Evolutionary conservation across 2,888 invertebrate genomes (phyloP).

Genomic region (Perdita meconis): DNA sequence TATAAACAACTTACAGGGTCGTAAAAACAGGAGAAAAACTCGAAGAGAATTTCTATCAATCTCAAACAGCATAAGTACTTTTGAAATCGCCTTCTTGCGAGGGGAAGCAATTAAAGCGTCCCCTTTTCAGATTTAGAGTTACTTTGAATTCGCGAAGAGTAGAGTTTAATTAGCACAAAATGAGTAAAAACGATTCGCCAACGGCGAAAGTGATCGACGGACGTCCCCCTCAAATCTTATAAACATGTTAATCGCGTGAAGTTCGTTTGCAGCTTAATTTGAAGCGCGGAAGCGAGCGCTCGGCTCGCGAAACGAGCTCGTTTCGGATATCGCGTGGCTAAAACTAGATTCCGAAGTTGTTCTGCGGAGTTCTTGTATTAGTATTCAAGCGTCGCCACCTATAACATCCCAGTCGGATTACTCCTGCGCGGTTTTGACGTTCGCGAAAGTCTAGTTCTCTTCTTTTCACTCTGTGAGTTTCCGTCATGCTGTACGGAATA

Average conservation of each 20-base stretch:
- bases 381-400: conserved; percentile 29
- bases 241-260: conserved; percentile 35
- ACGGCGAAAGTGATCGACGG: background rate
- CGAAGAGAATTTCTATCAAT: too few species aligned
- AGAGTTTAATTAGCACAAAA: background rate
- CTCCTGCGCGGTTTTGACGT: background rate
- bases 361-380: conserved; percentile 30
- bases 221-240: conserved; percentile 9
- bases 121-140: background rate
- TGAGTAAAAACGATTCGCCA: conserved; percentile 9
- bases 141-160: background rate
- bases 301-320: conserved; percentile 13
- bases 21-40: too few species aligned
- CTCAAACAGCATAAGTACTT: too few species aligned
- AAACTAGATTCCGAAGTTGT: conserved; percentile 46
- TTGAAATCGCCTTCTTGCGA: too few species aligned
- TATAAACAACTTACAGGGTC: too few species aligned
- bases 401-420: conserved; percentile 3
- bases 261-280: conserved; percentile 31
- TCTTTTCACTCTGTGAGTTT: background rate
- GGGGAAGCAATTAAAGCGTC: background rate
- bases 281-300: conserved; percentile 5
- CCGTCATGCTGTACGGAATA: background rate
- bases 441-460: background rate
- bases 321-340: conserved; percentile 35